These are phyloP conservation scores for Sclerodermus sp. DNA, from an alignment of 2,888 invertebrate genomes.

Conservation along the genomic window DNA sequence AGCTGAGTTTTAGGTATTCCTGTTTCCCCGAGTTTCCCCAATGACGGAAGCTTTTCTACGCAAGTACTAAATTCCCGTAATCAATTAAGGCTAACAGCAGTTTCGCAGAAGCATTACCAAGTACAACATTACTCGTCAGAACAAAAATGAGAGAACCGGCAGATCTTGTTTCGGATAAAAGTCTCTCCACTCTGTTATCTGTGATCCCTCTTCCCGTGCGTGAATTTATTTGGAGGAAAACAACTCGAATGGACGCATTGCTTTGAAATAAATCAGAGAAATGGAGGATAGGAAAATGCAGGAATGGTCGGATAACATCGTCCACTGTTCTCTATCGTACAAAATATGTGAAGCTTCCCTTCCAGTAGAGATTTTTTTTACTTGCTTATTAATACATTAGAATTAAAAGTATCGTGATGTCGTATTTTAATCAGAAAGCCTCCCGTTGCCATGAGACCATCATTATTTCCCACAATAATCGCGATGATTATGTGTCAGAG, in stretches of 20 bases:
- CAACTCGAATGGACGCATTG: slow-evolving; percentile 12
- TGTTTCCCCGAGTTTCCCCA: not conserved
- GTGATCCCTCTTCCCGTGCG: slow-evolving; percentile 9
- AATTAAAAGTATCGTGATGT: too few species aligned
- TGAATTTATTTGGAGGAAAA: slow-evolving; percentile 11
- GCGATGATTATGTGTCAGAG: too few species aligned
- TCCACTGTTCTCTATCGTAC: not conserved
- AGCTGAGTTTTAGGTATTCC: not conserved
- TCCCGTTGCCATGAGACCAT: too few species aligned
- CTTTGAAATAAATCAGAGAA: slow-evolving; percentile 12
- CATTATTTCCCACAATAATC: too few species aligned
- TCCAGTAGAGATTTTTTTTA: not conserved
- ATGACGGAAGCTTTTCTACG: slow-evolving; percentile 3
- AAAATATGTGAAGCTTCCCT: not conserved
- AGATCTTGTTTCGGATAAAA: not conserved
- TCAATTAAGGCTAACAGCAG: slow-evolving; percentile 21
- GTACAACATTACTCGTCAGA: slow-evolving; percentile 8
- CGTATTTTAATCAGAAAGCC: too few species aligned
- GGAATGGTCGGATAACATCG: not conserved
- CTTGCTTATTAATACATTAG: not conserved
- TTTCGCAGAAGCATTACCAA: slow-evolving; percentile 17
- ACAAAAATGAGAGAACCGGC: slow-evolving; percentile 16
- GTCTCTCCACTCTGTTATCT: slow-evolving; percentile 7
- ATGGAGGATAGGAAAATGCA: not conserved
- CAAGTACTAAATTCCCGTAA: slow-evolving; percentile 18